These are phyloP conservation scores for Leptosomus discolor DNA, from an alignment of 2,113 vertebrate genomes.

Conservation along the genomic window DNA sequence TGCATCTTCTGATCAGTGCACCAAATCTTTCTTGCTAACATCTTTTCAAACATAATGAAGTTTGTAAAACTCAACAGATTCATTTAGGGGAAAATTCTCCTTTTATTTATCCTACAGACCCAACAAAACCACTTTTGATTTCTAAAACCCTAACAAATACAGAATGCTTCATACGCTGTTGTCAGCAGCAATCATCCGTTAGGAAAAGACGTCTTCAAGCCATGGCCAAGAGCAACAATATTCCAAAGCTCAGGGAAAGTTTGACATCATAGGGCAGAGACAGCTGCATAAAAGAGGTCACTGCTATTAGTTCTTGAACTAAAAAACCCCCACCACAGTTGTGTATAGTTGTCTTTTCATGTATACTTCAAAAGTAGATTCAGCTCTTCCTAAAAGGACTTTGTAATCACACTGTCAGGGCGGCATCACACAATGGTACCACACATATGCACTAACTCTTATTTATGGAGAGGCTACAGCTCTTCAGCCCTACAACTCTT, in stretches of 20 bases:
- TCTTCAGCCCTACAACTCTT: background rate
- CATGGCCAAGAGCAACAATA: background rate
- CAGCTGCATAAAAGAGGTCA: background rate
- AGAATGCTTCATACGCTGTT: background rate
- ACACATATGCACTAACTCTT: background rate
- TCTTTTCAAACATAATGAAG: background rate
- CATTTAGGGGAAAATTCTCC: background rate
- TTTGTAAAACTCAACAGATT: background rate
- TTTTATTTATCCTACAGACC: background rate
- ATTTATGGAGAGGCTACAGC: background rate
- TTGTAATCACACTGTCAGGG: background rate
- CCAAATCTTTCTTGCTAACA: background rate
- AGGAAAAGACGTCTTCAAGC: background rate
- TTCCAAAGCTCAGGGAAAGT: background rate
- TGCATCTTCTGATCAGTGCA: background rate
- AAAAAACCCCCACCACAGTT: fast-evolving
- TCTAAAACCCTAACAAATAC: background rate
- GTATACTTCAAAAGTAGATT: background rate
- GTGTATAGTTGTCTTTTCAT: background rate
- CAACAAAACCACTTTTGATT: background rate
- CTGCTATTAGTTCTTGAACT: background rate
- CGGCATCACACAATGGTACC: background rate
- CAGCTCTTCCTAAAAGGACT: background rate
- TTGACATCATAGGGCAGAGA: background rate
- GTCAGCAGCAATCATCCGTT: background rate